Percentiles rank a stretch among this genome's conserved stretches.
Conservation (phyloP, 2,113 vertebrate genomes). For the Muscicapa adusta region DNA sequence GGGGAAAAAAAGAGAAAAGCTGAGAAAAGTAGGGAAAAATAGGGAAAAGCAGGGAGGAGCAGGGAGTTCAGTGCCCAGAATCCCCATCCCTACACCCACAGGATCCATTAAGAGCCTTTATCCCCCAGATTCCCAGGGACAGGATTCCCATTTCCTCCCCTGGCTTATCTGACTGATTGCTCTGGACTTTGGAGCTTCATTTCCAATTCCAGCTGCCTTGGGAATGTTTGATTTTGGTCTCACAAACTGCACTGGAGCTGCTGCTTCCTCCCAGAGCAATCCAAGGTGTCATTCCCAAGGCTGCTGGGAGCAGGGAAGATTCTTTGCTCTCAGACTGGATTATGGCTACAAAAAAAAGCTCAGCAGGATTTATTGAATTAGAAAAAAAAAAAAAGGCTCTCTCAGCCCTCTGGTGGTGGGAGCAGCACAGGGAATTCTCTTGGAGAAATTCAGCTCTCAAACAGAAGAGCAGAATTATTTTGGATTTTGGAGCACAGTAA, state of each 20-base stretch:
- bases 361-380: background rate
- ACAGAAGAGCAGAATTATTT: background rate
- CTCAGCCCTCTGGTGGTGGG: slow-evolving; percentile 21
- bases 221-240: background rate
- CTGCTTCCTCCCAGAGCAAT: background rate
- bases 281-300: background rate
- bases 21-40: no score
- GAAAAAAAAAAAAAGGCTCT: background rate
- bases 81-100: background rate
- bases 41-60: fast-evolving
- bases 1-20: no score
- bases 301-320: background rate
- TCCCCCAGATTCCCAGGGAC: background rate
- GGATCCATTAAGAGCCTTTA: background rate
- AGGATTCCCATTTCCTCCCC: background rate
- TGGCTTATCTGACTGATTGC: background rate
- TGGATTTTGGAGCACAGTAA: background rate
- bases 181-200: background rate
- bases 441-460: background rate
- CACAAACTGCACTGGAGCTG: background rate
- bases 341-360: background rate
- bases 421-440: background rate
- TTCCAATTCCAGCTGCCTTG: background rate
- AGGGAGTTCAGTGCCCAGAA: background rate
- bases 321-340: background rate